A percentile compares a stretch with the other conserved stretches of the same genome.
Conservation (phyloP, 2,888 invertebrate species). For the Abrostola tripartita region DNA sequence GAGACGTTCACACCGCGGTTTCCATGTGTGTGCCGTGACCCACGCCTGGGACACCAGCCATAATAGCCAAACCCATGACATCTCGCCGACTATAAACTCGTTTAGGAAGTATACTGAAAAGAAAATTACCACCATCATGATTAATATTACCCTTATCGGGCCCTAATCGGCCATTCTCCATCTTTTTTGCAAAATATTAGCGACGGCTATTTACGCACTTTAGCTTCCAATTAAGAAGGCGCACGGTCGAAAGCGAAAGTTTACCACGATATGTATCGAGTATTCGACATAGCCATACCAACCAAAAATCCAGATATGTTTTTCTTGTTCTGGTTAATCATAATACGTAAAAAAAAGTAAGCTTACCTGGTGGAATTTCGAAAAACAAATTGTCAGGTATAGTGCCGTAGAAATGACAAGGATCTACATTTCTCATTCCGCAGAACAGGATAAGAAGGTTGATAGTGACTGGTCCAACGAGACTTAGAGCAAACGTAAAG, state of each 20-base stretch:
- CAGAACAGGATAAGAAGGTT: slow-evolving; percentile 91
- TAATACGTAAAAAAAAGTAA: not conserved
- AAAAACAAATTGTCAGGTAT: slow-evolving; percentile 96
- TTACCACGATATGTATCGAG: too few relatives aligned
- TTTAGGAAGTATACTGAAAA: slow-evolving; percentile 81
- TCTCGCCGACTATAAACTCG: slow-evolving; percentile 89
- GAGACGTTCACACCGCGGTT: slow-evolving; percentile 93
- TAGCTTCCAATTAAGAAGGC: too few relatives aligned
- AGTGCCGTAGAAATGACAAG: slow-evolving; percentile 90
- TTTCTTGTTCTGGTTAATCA: not conserved
- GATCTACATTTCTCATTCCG: slow-evolving; percentile 89
- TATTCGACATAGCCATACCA: too few relatives aligned
- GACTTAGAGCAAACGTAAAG: slow-evolving; percentile 94
- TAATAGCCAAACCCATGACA: slow-evolving; percentile 93
- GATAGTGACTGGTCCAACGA: slow-evolving; percentile 93
- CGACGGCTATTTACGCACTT: too few relatives aligned
- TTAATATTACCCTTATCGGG: too few relatives aligned
- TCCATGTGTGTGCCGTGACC: slow-evolving; percentile 96
- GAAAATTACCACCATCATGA: not conserved
- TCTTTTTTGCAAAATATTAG: too few relatives aligned
- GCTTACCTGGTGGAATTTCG: slow-evolving; percentile 91
- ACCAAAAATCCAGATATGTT: not conserved
- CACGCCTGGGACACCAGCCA: slow-evolving; percentile 95
- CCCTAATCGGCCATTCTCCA: too few relatives aligned
- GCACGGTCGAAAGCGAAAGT: too few relatives aligned